A percentile compares a stretch with the other conserved stretches of the same genome.
Evolutionary conservation across 2,888 invertebrate species (phyloP).

Genomic region (Troides aeacus): DNA sequence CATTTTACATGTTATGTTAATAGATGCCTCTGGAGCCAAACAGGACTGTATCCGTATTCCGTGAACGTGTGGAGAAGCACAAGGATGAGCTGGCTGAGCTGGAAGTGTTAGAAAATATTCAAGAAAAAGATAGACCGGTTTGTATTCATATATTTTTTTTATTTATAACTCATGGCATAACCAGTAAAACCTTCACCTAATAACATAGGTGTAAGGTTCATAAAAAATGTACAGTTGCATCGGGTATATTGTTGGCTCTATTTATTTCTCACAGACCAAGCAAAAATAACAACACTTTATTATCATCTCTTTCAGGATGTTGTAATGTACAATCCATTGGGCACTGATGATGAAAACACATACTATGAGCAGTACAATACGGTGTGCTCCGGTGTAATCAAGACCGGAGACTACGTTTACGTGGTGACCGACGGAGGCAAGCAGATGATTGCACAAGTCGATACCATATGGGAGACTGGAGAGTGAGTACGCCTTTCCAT

Average conservation of each 20-base stretch:
- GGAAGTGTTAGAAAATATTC: slow-evolving; percentile 89
- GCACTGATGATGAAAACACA: slow-evolving; percentile 87
- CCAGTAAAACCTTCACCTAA: background rate
- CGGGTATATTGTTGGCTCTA: too few species aligned
- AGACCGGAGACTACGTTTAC: slow-evolving; percentile 96
- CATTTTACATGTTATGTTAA: background rate
- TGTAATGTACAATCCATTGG: slow-evolving; percentile 83
- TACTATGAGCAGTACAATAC: slow-evolving; percentile 97
- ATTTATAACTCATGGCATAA: background rate
- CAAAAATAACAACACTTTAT: background rate
- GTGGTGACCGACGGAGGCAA: slow-evolving; percentile 94
- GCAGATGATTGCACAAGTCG: slow-evolving; percentile 95
- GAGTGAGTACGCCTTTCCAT: slow-evolving; percentile 81
- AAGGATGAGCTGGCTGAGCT: slow-evolving; percentile 93
- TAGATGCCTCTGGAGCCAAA: slow-evolving; percentile 90
- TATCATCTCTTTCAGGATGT: slow-evolving; percentile 82
- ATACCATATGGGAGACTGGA: slow-evolving; percentile 95
- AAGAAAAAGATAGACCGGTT: slow-evolving; percentile 93
- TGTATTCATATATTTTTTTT: slow-evolving; percentile 43
- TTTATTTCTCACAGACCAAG: background rate
- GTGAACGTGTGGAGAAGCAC: slow-evolving; percentile 93
- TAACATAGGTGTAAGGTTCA: background rate
- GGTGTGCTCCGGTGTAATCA: slow-evolving; percentile 89
- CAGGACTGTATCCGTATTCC: slow-evolving; percentile 95
- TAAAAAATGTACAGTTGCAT: too few species aligned